Conservation (phyloP, 2,113 vertebrate genomes). For the Columba janthina region DNA sequence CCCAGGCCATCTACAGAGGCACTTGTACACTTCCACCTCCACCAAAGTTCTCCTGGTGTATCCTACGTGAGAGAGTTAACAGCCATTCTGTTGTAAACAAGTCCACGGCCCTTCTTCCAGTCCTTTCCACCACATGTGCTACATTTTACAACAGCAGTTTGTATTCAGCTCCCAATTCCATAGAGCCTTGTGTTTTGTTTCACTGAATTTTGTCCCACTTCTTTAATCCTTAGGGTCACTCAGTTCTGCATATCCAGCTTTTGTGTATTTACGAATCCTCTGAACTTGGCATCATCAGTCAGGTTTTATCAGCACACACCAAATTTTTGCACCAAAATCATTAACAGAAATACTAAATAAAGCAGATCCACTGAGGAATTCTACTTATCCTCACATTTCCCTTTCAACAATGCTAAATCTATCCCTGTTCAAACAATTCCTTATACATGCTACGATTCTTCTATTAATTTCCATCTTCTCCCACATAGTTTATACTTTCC, state of each 20-base stretch:
- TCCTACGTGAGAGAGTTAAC: not conserved
- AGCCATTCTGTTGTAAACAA: not conserved
- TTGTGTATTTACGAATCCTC: not conserved
- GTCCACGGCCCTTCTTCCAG: not conserved
- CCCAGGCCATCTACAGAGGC: not conserved
- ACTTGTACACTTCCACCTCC: not conserved
- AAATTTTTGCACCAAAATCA: conserved; percentile 49
- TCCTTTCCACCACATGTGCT: not conserved
- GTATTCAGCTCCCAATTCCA: not conserved
- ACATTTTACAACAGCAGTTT: not conserved
- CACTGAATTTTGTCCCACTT: not conserved
- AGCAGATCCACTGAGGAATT: conserved; percentile 34
- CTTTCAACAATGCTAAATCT: not conserved
- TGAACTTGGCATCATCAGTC: conserved; percentile 30
- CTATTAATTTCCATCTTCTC: not conserved
- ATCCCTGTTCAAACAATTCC: not conserved
- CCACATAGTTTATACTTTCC: not conserved
- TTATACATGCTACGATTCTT: not conserved
- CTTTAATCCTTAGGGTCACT: conserved; percentile 36
- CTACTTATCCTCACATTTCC: conserved; percentile 1
- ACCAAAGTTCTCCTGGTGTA: not conserved
- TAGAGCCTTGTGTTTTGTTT: not conserved
- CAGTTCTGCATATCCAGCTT: conserved; percentile 28
- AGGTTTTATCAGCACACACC: conserved; percentile 45
- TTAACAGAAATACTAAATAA: conserved; percentile 28